Percentiles rank a stretch among this genome's conserved stretches.
phyloP scores from a whole-genome alignment of 2,888 invertebrate species.

The Morpho achilles region DNA sequence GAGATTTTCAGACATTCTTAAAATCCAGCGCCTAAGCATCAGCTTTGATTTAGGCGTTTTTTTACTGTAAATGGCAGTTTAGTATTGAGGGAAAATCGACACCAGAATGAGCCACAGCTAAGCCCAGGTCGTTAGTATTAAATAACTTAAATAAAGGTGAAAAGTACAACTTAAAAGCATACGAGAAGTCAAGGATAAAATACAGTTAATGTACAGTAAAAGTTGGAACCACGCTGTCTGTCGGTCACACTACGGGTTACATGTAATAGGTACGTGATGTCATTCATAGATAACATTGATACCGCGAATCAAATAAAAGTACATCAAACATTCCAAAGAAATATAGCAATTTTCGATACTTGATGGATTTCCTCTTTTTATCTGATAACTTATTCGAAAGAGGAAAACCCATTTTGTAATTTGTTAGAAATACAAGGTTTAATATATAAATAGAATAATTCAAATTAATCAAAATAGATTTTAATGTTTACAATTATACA shows the following conservation, averaged over 20 bases:
- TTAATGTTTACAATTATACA: too few species aligned
- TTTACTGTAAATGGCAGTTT: too few species aligned
- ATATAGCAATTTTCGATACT: conserved; percentile 11
- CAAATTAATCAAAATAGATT: too few species aligned
- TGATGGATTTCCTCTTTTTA: conserved; percentile 14
- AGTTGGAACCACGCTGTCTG: conserved; percentile 21
- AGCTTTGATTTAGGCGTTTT: too few species aligned
- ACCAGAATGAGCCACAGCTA: too few species aligned
- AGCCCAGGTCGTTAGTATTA: too few species aligned
- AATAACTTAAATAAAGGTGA: background rate
- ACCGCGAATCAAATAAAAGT: conserved; percentile 8
- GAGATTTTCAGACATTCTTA: too few species aligned
- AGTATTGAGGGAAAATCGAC: too few species aligned
- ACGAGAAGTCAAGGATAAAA: background rate
- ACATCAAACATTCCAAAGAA: conserved; percentile 10
- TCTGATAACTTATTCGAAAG: conserved; percentile 6
- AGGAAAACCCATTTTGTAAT: conserved; percentile 1
- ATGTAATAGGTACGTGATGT: conserved; percentile 13
- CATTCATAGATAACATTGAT: conserved; percentile 14
- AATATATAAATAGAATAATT: too few species aligned
- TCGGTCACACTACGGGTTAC: background rate
- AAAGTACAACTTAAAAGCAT: background rate
- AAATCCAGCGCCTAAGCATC: too few species aligned
- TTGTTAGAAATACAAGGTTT: too few species aligned
- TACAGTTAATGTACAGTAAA: conserved; percentile 5